These are phyloP conservation scores for Garra rufa DNA, from an alignment of 2,113 vertebrate genomes.

Conservation along the genomic window DNA sequence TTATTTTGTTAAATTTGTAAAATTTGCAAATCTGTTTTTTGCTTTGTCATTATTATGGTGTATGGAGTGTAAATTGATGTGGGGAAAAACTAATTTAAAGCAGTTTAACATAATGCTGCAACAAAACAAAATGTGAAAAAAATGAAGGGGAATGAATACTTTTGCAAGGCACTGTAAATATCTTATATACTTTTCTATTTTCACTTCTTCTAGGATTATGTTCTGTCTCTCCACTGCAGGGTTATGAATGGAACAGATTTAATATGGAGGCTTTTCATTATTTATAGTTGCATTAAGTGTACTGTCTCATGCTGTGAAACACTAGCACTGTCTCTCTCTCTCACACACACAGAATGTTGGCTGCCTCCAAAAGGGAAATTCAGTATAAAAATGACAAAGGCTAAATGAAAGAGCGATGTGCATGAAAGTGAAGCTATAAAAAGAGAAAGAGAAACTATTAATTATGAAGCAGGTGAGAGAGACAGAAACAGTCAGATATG, in stretches of 20 bases:
- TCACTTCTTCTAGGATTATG: not conserved
- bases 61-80: too few relatives aligned
- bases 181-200: not conserved
- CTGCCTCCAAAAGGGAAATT: not conserved
- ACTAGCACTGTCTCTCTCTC: not conserved
- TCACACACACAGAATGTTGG: not conserved
- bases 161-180: too few relatives aligned
- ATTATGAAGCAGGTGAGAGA: conserved; percentile 30
- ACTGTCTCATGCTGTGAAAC: conserved; percentile 4
- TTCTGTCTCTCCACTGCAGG: not conserved
- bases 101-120: too few relatives aligned
- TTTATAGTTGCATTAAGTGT: conserved; percentile 28
- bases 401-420: not conserved
- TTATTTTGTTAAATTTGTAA: too few relatives aligned
- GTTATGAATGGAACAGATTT: not conserved
- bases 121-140: too few relatives aligned
- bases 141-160: too few relatives aligned
- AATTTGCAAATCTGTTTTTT: too few relatives aligned
- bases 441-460: not conserved
- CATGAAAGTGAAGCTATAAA: not conserved
- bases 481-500: not conserved
- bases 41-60: too few relatives aligned
- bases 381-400: not conserved
- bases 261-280: conserved; percentile 32
- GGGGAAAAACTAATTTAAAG: too few relatives aligned